Base-by-base conservation (phyloP, 2,888 invertebrate genomes). In the Acrobasis suavella region DNA sequence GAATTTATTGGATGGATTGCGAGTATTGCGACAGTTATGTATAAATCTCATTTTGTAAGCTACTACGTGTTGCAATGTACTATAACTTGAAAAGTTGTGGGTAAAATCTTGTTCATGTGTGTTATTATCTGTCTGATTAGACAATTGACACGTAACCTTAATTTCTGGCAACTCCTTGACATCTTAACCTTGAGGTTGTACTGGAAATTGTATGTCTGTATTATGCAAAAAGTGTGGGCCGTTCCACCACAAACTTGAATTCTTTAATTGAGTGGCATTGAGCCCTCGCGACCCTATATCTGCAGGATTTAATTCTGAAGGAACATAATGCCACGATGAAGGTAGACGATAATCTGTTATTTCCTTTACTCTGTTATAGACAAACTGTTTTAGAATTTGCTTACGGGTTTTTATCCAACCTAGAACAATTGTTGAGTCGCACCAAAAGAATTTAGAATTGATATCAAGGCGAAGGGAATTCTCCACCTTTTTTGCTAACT, bases 11-110 rank as follows among this genome's bases (percentile, higher is more conserved):
- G 39, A 37, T 60, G 60, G 55, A 15, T n/a, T n/a, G n/a, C n/a
- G n/a, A n/a, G n/a, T n/a, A n/a, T 61, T 46, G 50, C 58, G 64
- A 17, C 65, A 66, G 10, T 69, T 71, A 50, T 66, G 50, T 38
- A 67, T 64, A 17, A 68, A 66, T 59, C 66, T 59, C 3, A 49
- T 17, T 7, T 64, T 9, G 49, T 67, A 67, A n/a, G 64, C 69
- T n/a, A n/a, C n/a, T n/a, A n/a, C 38, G 49, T 15, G n/a, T n/a
- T n/a, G n/a, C n/a, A n/a, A n/a, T n/a, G n/a, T n/a, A n/a, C n/a
- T n/a, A n/a, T n/a, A n/a, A n/a, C n/a, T 38, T 6, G n/a, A n/a
- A 50, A 50, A 50, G 5, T 9, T 12, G 2, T 50, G 5, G n/a
- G 50, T 50, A 15, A 15, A 50, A 50, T 50, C 50, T 5, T 2